Conservation (phyloP, 2,797 vertebrate genomes). For the Graptemys geographica region DNA sequence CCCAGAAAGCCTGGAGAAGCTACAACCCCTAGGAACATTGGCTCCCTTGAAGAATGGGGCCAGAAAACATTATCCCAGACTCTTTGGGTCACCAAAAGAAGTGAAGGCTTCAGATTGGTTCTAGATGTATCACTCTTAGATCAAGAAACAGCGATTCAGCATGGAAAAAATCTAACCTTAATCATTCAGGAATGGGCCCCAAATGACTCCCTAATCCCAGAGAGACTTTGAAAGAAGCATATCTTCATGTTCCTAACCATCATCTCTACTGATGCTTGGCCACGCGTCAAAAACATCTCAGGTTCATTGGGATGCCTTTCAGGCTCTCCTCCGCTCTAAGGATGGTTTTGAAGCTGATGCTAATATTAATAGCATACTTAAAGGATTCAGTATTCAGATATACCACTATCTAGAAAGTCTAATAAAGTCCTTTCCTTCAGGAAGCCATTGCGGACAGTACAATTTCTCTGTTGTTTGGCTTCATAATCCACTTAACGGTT, state of each 20-base stretch:
- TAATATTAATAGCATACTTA: neutral
- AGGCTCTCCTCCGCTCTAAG: neutral
- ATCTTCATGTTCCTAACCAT: neutral
- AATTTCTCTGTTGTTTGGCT: neutral
- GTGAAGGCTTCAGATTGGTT: rapidly evolving
- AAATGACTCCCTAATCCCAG: neutral
- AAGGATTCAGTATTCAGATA: neutral
- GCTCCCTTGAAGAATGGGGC: neutral
- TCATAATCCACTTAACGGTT: neutral
- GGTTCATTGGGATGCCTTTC: neutral
- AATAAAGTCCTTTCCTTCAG: rapidly evolving
- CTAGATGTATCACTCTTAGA: rapidly evolving
- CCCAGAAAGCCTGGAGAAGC: neutral
- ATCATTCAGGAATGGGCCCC: neutral
- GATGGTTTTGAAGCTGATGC: neutral
- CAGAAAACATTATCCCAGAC: neutral
- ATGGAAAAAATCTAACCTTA: neutral
- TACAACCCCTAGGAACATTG: neutral
- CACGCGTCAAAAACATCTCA: neutral
- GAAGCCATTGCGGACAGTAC: rapidly evolving
- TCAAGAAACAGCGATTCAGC: rapidly evolving
- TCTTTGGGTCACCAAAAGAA: neutral
- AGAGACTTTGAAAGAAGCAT: neutral
- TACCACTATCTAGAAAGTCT: neutral
- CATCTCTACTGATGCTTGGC: neutral